Evolutionary conservation across 2,888 invertebrate genomes (phyloP), one percentile per base, ranked within the genome.

Genomic region (Hyles lineata): DNA sequence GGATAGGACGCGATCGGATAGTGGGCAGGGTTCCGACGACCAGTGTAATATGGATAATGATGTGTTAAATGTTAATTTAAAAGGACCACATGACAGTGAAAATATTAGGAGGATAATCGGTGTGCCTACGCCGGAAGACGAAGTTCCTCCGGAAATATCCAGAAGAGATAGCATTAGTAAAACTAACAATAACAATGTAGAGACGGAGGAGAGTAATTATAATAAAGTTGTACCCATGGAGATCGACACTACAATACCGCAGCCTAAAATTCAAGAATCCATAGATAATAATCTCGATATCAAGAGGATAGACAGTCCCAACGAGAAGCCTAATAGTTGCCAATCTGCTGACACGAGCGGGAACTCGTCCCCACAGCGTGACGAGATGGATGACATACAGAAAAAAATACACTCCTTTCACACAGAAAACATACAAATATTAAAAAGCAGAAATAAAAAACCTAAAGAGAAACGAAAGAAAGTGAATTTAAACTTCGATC

Each of bases 371-470:
- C 95, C 95, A 0, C 92, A 94, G 70, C 87, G 93, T 7, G 95
- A 96, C 80, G 95, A 96, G 80, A 95, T 95, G 91, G 95, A 95
- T 77, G 96, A 96, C 79, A 96, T 96, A 72, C 96, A 96, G 82
- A 95, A 96, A 80, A 95, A 95, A 77, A 92, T 96, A 76, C 95
- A 96, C 79, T 96, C 95, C 55, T 96, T 96, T 84, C 96, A 96
- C 83, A 96, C 96, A 1, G 96, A 95, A 81, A 96, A 96, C 83
- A 96, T 96, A 76, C 93, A 94, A 76, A 95, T 96, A 79, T 85
- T 96, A 63, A 95, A 96, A 79, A 96, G 96, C 72, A 92, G 96
- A 76, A 96, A 96, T 74, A 96, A 95, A 75, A 96, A 96, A 74
- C 93, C 94, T 0, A 95, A 95, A 77, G 95, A 95, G 79, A 95